Conservation (phyloP, 2,888 invertebrate species). For the Amphipoea lucens region DNA sequence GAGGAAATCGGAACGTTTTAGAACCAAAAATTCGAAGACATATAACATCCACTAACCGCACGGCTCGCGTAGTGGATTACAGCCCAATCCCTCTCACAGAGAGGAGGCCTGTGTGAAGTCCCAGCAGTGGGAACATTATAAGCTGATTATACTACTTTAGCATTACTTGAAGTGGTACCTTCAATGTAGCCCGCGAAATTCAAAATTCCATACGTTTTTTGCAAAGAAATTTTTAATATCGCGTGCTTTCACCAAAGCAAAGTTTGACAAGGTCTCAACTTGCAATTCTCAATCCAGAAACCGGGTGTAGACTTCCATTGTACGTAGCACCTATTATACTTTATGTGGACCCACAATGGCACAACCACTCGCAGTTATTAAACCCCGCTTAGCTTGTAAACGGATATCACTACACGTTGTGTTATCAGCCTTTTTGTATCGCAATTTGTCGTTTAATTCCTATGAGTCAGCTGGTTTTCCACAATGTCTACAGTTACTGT, state of each 20-base stretch:
- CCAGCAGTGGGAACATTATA: background rate
- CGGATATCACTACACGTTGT: conserved; percentile 76
- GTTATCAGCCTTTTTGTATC: conserved; percentile 65
- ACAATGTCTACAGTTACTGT: conserved; percentile 48
- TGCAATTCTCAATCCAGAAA: background rate
- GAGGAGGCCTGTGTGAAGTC: background rate
- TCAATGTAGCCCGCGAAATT: background rate
- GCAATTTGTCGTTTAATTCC: conserved; percentile 57
- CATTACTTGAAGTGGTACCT: no score
- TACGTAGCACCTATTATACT: conserved; percentile 40
- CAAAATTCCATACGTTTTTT: background rate
- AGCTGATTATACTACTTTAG: no score
- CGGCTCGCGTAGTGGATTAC: background rate
- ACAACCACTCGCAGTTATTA: conserved; percentile 62
- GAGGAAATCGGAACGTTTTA: background rate
- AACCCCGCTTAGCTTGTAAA: conserved; percentile 58
- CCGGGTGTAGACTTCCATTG: conserved; percentile 38
- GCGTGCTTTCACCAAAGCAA: background rate
- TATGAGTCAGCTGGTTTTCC: conserved; percentile 60
- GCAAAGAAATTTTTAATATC: background rate
- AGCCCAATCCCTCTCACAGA: background rate
- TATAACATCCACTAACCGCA: background rate
- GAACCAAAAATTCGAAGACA: background rate
- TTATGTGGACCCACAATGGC: conserved; percentile 56
- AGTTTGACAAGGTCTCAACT: background rate